Conservation (phyloP, 1,140 invertebrate species). For the Ceratina calcarata region DNA sequence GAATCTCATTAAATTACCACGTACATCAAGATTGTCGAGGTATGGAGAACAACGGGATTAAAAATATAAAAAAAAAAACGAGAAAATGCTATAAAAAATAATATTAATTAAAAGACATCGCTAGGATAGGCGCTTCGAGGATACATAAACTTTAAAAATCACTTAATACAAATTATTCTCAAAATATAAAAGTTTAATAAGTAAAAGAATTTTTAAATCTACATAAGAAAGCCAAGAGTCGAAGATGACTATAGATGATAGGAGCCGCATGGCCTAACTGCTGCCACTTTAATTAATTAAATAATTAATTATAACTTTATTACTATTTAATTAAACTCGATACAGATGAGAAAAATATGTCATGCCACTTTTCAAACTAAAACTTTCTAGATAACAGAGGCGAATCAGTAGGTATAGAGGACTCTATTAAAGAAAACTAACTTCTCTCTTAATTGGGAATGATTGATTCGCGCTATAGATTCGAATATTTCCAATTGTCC, state of each 20-base stretch:
- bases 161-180: constrained; percentile 77
- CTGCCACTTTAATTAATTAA: constrained; percentile 79
- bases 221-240: constrained; percentile 77
- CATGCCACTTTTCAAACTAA: constrained; percentile 78
- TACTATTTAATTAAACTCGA: constrained; percentile 75
- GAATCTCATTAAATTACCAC: constrained; percentile 45
- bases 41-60: constrained; percentile 24
- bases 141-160: constrained; percentile 76
- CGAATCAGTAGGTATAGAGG: constrained; percentile 69
- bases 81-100: constrained; percentile 55
- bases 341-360: constrained; percentile 62
- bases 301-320: constrained; percentile 79
- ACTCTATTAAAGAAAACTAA: constrained; percentile 61
- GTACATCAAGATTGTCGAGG: constrained; percentile 27
- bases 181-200: constrained; percentile 75
- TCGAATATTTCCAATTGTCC: constrained; percentile 73
- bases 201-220: constrained; percentile 76
- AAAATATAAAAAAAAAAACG: constrained; percentile 5
- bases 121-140: constrained; percentile 78
- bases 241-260: constrained; percentile 76
- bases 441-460: constrained; percentile 72
- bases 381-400: constrained; percentile 77
- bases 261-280: constrained; percentile 80
- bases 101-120: constrained; percentile 72
- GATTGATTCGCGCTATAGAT: constrained; percentile 72